Base-by-base conservation (phyloP, 2,888 invertebrate species). In the Drosophila pegasa region DNA sequence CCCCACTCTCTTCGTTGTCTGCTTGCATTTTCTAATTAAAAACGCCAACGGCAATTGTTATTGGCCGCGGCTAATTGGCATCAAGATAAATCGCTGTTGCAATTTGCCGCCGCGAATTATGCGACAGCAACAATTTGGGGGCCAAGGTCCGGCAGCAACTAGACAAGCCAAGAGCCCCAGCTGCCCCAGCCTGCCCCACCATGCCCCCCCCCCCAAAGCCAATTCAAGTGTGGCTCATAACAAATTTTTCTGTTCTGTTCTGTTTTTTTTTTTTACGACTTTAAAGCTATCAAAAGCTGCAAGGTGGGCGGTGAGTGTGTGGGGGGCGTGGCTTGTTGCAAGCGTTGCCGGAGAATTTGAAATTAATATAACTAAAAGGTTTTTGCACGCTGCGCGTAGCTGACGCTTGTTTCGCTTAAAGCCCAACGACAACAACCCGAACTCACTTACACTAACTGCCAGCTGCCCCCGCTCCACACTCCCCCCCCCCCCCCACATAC, bases 361-460 rank as follows among this genome's bases (percentile, higher is more conserved):
- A 87, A 89, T 87, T 87, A 87, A 87, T 87, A 87, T 82, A 80
- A 84, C 87, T 87, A 87, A 87, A 87, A 87, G 87, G 82, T 88
- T 87, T 69, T 77, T 52, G 63, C 77, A 77, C 71, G 76, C 71
- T 78, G 79, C 80, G 63, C 70, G 71, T 74, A 74, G 64, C 88
- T 80, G 85, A 77, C 54, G 72, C 76, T 68, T 67, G 64, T 59
- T 61, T 62, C 59, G 33, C 61, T 37, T 43, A 45, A 10, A n/a
- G 43, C 29, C 47, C 29, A 47, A 10, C 35, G 35, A 10, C 22
- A 8, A 7, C 50, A 3, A 50, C 4, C 33, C n/a, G 14, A 33
- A 20, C 33, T 50, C 33, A 48, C 47, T 47, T 31, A 20, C 50
- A 33, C 33, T 35, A 48, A 31, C 47, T 48, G 47, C 47, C 18